These are phyloP conservation scores for Premnoplex brunnescens DNA, from an alignment of 2,797 vertebrate genomes.

Conservation along the genomic window DNA sequence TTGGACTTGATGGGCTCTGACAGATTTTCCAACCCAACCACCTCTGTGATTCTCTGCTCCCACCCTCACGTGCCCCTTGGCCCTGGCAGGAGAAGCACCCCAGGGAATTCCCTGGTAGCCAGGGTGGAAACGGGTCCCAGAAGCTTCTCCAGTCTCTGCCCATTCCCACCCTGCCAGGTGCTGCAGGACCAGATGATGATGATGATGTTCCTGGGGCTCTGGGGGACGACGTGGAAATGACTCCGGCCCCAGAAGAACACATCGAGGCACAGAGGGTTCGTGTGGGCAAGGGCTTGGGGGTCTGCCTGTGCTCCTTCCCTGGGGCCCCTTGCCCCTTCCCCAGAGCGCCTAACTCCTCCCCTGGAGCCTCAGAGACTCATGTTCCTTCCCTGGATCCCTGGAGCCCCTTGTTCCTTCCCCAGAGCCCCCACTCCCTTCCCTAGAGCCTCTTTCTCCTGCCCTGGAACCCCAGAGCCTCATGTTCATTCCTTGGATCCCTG, in stretches of 20 bases:
- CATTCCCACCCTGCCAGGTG: background rate
- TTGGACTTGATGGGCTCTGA: background rate
- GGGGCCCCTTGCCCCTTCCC: background rate
- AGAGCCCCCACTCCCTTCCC: no score
- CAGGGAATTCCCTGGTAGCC: background rate
- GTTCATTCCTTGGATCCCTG: no score
- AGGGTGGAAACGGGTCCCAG: background rate
- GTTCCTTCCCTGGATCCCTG: no score
- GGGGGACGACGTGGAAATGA: constrained; percentile 52
- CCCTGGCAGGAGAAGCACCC: background rate
- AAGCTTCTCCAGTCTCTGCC: background rate
- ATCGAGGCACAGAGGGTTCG: constrained; percentile 77
- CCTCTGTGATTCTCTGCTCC: background rate
- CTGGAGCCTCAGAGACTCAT: no score
- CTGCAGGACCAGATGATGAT: fast-evolving
- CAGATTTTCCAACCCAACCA: background rate
- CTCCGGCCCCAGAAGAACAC: constrained; percentile 20
- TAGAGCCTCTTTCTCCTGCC: no score
- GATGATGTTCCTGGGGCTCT: background rate
- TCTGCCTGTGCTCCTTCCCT: background rate
- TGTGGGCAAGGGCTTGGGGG: background rate
- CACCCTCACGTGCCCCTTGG: background rate
- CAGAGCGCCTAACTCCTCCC: no score
- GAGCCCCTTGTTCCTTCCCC: no score
- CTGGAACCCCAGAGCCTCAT: no score